These are phyloP conservation scores for Tarsius wallacei DNA, from an alignment of 2,797 vertebrate species.

Conservation along the genomic window DNA sequence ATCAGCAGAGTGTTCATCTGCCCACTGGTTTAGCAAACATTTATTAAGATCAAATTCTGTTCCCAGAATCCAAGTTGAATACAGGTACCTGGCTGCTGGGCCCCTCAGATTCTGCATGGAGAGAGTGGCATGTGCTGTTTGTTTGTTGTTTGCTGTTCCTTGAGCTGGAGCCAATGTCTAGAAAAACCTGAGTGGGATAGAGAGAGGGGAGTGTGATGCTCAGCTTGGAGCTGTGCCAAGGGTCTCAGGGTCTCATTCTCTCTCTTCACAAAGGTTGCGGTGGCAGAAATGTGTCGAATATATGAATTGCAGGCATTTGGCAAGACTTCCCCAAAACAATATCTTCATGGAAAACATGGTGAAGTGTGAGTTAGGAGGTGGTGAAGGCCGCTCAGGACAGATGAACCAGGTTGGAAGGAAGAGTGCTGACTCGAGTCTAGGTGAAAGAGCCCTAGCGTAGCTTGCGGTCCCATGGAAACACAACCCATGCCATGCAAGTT, in stretches of 20 bases:
- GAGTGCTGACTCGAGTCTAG: neutral
- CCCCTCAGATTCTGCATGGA: neutral
- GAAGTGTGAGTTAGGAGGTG: neutral
- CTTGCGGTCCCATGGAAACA: neutral
- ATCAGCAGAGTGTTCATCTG: neutral
- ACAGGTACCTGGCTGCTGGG: neutral
- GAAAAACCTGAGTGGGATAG: neutral
- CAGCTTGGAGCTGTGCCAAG: rapidly evolving
- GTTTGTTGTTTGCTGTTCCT: neutral
- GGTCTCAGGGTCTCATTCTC: neutral
- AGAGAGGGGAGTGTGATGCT: neutral
- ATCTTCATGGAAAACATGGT: neutral
- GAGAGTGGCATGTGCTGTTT: neutral
- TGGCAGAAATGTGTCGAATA: too few species aligned
- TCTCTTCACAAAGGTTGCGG: neutral
- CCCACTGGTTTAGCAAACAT: rapidly evolving
- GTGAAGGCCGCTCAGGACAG: neutral
- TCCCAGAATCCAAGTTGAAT: neutral
- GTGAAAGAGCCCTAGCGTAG: neutral
- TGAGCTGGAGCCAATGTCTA: neutral
- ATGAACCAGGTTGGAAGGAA: too few species aligned
- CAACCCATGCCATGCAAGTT: too few species aligned
- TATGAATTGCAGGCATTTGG: neutral
- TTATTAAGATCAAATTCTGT: neutral
- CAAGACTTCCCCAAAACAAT: neutral